Conservation (phyloP, 1,140 invertebrate genomes). For the Ceratoteleas bidentatus region DNA sequence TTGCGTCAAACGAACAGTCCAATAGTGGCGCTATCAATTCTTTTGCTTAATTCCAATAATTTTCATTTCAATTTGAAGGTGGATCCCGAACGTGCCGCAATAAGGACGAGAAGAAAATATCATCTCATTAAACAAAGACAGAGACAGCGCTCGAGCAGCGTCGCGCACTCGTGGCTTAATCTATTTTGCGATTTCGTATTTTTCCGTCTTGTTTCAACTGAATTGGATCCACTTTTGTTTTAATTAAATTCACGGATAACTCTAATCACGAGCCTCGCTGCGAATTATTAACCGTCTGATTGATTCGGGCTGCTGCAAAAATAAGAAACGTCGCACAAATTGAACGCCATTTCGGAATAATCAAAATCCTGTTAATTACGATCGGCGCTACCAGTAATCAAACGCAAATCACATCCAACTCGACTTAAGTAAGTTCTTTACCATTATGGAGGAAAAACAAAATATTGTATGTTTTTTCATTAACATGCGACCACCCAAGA, state of each 20-base stretch:
- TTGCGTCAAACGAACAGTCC: neutral
- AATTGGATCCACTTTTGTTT: slow-evolving; percentile 1
- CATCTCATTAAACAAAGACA: neutral
- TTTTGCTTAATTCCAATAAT: neutral
- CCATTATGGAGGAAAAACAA: too few relatives aligned
- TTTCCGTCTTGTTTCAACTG: neutral
- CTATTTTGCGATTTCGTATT: neutral
- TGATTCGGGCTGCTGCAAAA: neutral
- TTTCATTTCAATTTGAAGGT: neutral
- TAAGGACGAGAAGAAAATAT: neutral
- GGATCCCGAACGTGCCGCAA: neutral
- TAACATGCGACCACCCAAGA: too few relatives aligned
- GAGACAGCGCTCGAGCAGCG: neutral
- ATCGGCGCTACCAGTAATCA: neutral
- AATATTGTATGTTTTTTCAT: too few relatives aligned
- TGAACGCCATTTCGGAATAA: neutral
- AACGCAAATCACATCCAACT: too few relatives aligned
- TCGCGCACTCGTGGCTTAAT: neutral
- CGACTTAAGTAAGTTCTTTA: too few relatives aligned
- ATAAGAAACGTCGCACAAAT: neutral
- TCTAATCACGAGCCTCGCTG: neutral
- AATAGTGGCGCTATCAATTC: neutral
- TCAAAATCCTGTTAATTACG: slow-evolving; percentile 1
- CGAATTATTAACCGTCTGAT: neutral
- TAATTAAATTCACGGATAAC: neutral